Percentiles rank a stretch among this genome's conserved stretches.
phyloP scores from a whole-genome alignment of 2,888 invertebrate species.

The Parnassius orleans region DNA sequence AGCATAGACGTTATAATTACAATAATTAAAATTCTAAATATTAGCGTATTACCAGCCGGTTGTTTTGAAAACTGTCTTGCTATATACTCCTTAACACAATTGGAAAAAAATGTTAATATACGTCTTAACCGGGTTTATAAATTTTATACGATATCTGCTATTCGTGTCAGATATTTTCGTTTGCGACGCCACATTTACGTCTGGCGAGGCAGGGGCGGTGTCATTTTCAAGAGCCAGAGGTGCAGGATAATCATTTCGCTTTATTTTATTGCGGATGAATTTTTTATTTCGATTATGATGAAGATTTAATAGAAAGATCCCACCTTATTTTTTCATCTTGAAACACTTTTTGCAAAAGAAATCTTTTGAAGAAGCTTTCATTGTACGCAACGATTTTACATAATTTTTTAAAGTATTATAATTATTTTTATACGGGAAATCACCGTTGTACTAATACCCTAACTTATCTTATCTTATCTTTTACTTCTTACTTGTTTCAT shows the following conservation, averaged over 20 bases:
- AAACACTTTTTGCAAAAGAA: too few relatives aligned
- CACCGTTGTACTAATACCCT: too few relatives aligned
- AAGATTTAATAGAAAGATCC: too few relatives aligned
- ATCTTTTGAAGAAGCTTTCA: too few relatives aligned
- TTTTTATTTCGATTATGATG: neutral
- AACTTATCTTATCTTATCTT: too few relatives aligned
- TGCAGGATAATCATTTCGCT: slow-evolving; percentile 45
- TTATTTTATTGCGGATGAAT: slow-evolving; percentile 38
- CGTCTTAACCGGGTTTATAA: slow-evolving; percentile 53
- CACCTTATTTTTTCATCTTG: too few relatives aligned
- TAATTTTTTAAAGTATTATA: too few relatives aligned
- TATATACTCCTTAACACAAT: slow-evolving; percentile 41
- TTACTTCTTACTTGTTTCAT: too few relatives aligned
- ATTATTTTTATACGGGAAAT: too few relatives aligned
- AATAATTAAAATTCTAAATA: slow-evolving; percentile 23
- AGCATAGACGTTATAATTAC: slow-evolving; percentile 8
- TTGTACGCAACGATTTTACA: too few relatives aligned
- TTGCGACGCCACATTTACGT: slow-evolving; percentile 40
- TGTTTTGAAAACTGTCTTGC: slow-evolving; percentile 20
- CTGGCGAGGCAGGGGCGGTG: slow-evolving; percentile 35
- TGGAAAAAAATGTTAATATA: slow-evolving; percentile 44
- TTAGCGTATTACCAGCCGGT: slow-evolving; percentile 6
- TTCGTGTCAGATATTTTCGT: slow-evolving; percentile 49
- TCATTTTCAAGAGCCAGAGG: slow-evolving; percentile 49
- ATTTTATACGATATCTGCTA: slow-evolving; percentile 44